These are phyloP conservation scores for Danio choprae DNA, from an alignment of 2,797 vertebrate genomes.

Conservation along the genomic window DNA sequence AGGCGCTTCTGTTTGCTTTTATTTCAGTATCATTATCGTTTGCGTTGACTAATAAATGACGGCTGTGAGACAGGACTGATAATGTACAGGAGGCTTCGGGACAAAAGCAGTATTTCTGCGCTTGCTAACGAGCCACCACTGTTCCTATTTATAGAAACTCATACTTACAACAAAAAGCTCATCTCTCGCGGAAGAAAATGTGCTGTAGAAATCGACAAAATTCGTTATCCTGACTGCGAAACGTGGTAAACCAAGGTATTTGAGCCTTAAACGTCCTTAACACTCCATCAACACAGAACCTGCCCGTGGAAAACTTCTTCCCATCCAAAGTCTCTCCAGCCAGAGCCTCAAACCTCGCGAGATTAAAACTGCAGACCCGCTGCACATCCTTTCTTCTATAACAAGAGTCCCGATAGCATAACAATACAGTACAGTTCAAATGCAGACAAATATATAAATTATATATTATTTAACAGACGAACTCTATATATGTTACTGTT, in stretches of 20 bases:
- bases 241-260: neutral
- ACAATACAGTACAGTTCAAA: neutral
- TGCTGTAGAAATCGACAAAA: neutral
- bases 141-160: neutral
- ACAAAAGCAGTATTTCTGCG: slow-evolving; percentile 18
- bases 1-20: neutral
- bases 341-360: slow-evolving; percentile 49
- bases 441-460: too few relatives aligned
- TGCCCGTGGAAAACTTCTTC: slow-evolving; percentile 52
- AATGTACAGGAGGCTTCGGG: neutral
- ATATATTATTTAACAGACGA: too few relatives aligned
- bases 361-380: neutral
- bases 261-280: neutral
- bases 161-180: slow-evolving; percentile 85
- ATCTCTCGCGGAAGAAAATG: slow-evolving; percentile 68
- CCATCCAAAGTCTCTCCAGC: slow-evolving; percentile 50
- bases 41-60: neutral
- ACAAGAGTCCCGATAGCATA: slow-evolving; percentile 10
- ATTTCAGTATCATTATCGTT: neutral
- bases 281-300: slow-evolving; percentile 24
- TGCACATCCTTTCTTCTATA: neutral
- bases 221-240: neutral
- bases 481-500: too few relatives aligned
- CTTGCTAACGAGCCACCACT: slow-evolving; percentile 48
- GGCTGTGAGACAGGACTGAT: neutral